Evolutionary conservation across 23 tunicate species (phyloP).

Genomic region (Ascidia mentula): DNA sequence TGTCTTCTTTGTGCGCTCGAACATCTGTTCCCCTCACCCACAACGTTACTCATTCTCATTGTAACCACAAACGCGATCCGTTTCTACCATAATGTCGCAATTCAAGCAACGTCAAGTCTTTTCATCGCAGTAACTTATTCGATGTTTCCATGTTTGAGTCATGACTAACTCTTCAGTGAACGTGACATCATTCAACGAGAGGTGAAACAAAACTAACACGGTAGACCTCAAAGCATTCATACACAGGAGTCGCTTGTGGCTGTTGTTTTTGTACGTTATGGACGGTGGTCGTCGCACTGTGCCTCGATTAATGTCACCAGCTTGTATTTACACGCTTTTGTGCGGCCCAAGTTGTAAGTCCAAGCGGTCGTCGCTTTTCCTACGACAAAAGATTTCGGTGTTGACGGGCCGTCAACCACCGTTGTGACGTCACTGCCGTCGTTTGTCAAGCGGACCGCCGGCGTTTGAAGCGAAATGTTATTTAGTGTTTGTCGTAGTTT

Average conservation of each 20-base stretch:
- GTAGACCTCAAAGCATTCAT: neutral
- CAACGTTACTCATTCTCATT: too few species aligned
- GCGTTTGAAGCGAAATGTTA: neutral
- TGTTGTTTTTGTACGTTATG: neutral
- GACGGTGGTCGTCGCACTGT: neutral
- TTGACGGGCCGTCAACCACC: neutral
- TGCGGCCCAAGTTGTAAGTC: constrained; percentile 4
- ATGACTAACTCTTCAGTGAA: neutral
- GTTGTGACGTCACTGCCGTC: constrained; percentile 2
- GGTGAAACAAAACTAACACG: neutral
- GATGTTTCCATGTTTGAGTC: neutral
- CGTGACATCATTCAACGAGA: neutral
- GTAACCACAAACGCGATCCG: too few species aligned
- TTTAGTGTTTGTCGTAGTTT: constrained; percentile 1
- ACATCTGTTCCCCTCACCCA: too few species aligned
- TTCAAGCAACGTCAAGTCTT: too few species aligned
- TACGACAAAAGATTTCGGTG: neutral
- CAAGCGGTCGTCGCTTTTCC: neutral
- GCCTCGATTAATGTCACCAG: constrained; percentile 11
- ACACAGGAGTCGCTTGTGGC: neutral
- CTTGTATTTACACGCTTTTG: constrained; percentile 4
- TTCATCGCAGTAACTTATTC: neutral
- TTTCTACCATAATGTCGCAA: neutral
- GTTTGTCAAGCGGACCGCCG: neutral
- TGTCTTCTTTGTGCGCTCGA: too few species aligned